phyloP scores from a whole-genome alignment of 92 coral and sea anemone species.

The Umimayanthus chanpuru region DNA sequence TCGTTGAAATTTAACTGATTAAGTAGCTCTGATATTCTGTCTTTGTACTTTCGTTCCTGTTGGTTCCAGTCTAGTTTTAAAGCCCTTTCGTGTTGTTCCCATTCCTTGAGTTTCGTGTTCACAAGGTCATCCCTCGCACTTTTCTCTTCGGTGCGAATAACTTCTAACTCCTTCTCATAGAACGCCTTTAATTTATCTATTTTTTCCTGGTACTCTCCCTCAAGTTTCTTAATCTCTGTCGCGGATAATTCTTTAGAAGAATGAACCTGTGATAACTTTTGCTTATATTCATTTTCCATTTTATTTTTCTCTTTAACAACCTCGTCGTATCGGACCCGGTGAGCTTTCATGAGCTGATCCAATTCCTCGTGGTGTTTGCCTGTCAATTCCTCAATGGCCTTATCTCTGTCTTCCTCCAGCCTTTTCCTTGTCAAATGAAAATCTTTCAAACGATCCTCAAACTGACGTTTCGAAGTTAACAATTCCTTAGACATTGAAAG shows the following conservation, averaged over 20 bases:
- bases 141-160: constrained; percentile 67
- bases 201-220: constrained; percentile 84
- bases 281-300: constrained; percentile 73
- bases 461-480: constrained; percentile 77
- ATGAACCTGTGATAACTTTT: constrained; percentile 60
- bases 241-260: constrained; percentile 68
- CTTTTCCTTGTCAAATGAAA: constrained; percentile 74
- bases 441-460: constrained; percentile 88
- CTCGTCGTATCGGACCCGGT: constrained; percentile 92
- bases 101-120: constrained; percentile 49
- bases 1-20: constrained; percentile 79
- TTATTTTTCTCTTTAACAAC: constrained; percentile 87
- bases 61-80: constrained; percentile 76
- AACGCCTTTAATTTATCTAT: constrained; percentile 81
- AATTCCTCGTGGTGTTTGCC: constrained; percentile 89
- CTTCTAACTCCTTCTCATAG: constrained; percentile 91
- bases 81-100: constrained; percentile 75
- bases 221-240: constrained; percentile 77
- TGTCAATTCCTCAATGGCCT: constrained; percentile 72
- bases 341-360: constrained; percentile 97
- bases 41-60: constrained; percentile 91
- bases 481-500: constrained; percentile 77
- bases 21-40: constrained; percentile 86
- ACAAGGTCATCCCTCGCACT: constrained; percentile 56
- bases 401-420: constrained; percentile 87